Percentiles rank a stretch among this genome's conserved stretches.
phyloP scores from a whole-genome alignment of 1,140 invertebrate species.

The Drosophila bipectinata region DNA sequence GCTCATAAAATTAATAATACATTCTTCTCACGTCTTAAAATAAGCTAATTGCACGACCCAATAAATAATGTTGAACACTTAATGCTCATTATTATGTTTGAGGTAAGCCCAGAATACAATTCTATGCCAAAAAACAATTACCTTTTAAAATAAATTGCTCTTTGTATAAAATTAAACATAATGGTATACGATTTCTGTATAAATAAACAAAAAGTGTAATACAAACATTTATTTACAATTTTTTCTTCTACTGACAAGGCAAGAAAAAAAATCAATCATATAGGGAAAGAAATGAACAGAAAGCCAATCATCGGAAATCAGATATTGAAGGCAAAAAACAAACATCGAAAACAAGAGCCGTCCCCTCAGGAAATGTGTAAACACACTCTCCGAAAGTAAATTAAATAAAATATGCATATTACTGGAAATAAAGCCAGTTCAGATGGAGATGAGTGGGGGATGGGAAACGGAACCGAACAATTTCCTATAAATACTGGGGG shows the following conservation, averaged over 20 bases:
- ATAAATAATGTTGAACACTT: slow-evolving; percentile 7
- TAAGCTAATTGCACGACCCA: slow-evolving; percentile 6
- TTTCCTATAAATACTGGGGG: slow-evolving; percentile 10
- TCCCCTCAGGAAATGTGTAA: slow-evolving; percentile 31
- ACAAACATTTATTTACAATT: slow-evolving; percentile 11
- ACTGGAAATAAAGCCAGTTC: not conserved
- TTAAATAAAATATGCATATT: slow-evolving; percentile 43
- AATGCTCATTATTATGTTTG: slow-evolving; percentile 1
- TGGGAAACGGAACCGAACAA: slow-evolving; percentile 13
- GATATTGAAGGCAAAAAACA: slow-evolving; percentile 9
- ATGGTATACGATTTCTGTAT: slow-evolving; percentile 7
- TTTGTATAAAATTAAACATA: slow-evolving; percentile 6
- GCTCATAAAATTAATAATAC: not conserved
- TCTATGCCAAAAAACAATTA: slow-evolving; percentile 40
- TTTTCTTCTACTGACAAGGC: slow-evolving; percentile 1
- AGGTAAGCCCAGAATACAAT: not conserved
- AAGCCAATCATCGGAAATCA: slow-evolving; percentile 23
- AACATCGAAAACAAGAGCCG: slow-evolving; percentile 24
- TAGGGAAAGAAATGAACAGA: slow-evolving; percentile 14
- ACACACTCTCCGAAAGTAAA: slow-evolving; percentile 25
- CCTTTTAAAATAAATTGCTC: slow-evolving; percentile 12
- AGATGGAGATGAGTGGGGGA: not conserved
- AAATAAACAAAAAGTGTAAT: not conserved
- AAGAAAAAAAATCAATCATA: slow-evolving; percentile 39
- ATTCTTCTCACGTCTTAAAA: slow-evolving; percentile 9